Conservation (phyloP, 2,888 invertebrate species). For the Noctuana brunneofusca region DNA sequence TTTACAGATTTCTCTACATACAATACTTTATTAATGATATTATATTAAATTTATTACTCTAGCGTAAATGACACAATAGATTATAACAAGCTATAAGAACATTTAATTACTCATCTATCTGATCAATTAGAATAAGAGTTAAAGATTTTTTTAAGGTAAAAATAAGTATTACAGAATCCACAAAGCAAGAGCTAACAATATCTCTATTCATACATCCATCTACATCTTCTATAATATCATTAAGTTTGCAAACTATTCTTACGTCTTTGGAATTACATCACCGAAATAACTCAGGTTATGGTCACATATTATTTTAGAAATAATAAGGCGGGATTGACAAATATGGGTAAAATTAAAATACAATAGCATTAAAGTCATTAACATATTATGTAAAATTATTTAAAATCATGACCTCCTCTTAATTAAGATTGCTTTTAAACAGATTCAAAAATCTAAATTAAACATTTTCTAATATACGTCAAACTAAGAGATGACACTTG, state of each 20-base stretch:
- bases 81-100: constrained; percentile 29
- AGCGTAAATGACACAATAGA: constrained; percentile 32
- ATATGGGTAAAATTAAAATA: constrained; percentile 48
- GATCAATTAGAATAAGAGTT: constrained; percentile 35
- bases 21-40: constrained; percentile 44
- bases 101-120: constrained; percentile 38
- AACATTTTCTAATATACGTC: not conserved
- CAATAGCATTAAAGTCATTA: constrained; percentile 36
- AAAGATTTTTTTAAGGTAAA: constrained; percentile 38
- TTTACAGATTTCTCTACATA: constrained; percentile 57
- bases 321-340: constrained; percentile 75
- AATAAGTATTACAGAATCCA: constrained; percentile 38
- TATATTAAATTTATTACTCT: constrained; percentile 37
- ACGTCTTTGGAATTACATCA: constrained; percentile 82
- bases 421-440: constrained; percentile 25
- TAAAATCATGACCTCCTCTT: constrained; percentile 4
- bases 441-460: constrained; percentile 8
- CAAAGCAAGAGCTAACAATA: constrained; percentile 36
- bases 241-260: constrained; percentile 75
- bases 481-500: constrained; percentile 5
- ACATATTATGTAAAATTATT: constrained; percentile 7
- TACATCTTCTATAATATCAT: constrained; percentile 56
- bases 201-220: constrained; percentile 35
- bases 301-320: constrained; percentile 67
- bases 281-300: constrained; percentile 80